phyloP scores from a whole-genome alignment of 2,113 vertebrate species.

The Grus americana region DNA sequence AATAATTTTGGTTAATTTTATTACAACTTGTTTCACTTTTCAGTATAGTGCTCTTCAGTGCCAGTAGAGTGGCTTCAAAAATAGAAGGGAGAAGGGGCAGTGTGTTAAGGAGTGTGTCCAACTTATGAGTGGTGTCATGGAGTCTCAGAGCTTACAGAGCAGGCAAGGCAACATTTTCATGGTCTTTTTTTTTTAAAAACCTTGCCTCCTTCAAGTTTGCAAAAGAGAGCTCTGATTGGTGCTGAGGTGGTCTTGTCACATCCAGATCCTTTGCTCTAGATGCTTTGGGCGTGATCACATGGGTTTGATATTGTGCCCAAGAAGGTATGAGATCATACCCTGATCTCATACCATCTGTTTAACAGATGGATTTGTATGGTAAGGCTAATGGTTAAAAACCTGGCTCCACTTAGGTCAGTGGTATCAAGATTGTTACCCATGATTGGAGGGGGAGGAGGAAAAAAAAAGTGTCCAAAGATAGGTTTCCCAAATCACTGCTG shows the following conservation, averaged over 20 bases:
- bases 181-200: background rate
- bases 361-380: conserved; percentile 45
- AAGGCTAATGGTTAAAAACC: background rate
- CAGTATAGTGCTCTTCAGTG: background rate
- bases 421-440: conserved; percentile 42
- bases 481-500: conserved; percentile 6
- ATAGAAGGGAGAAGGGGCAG: background rate
- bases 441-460: background rate
- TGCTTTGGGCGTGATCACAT: background rate
- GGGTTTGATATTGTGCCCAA: background rate
- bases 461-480: conserved; percentile 14
- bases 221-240: background rate
- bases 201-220: background rate
- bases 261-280: background rate
- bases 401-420: conserved; percentile 58
- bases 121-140: background rate
- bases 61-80: background rate
- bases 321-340: conserved; percentile 49
- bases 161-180: background rate
- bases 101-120: background rate
- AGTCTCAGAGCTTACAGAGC: background rate
- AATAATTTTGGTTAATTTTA: background rate
- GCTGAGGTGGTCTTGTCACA: background rate
- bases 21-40: background rate
- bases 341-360: conserved; percentile 50